Evolutionary conservation across 2,113 vertebrate species (phyloP).

Genomic region (Labrus mixtus): DNA sequence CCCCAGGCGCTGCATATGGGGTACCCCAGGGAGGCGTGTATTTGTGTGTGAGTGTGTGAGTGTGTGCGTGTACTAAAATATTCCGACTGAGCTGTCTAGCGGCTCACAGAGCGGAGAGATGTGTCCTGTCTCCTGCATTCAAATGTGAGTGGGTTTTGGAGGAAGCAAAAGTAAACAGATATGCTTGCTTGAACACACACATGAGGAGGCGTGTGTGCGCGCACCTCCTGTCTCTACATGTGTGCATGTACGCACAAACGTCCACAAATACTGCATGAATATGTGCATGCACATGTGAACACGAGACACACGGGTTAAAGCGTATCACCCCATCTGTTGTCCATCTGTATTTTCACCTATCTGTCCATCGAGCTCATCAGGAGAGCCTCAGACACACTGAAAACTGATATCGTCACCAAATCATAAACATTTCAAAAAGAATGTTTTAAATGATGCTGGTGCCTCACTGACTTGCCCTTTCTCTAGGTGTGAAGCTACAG

Average conservation of each 20-base stretch:
- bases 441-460: neutral
- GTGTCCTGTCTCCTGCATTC: conserved; percentile 81
- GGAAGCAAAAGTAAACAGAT: conserved; percentile 80
- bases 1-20: conserved; percentile 75
- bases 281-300: conserved; percentile 51
- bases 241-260: conserved; percentile 57
- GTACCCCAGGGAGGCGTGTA: conserved; percentile 76
- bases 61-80: conserved; percentile 74
- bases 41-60: conserved; percentile 67
- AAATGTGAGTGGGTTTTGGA: conserved; percentile 78
- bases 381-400: conserved; percentile 24
- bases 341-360: conserved; percentile 45
- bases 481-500: conserved; percentile 14
- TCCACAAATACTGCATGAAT: conserved; percentile 54
- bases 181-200: conserved; percentile 81
- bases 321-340: conserved; percentile 51
- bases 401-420: conserved; percentile 11
- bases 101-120: conserved; percentile 78
- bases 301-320: neutral
- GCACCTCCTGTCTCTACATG: conserved; percentile 68
- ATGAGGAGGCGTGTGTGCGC: conserved; percentile 55
- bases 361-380: neutral
- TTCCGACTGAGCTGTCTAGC: conserved; percentile 83
- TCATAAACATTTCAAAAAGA: conserved; percentile 39
- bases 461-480: conserved; percentile 45